Percentiles rank a stretch among this genome's conserved stretches.
phyloP scores from a whole-genome alignment of 2,888 invertebrate species.

The Silvanus unidentatus region DNA sequence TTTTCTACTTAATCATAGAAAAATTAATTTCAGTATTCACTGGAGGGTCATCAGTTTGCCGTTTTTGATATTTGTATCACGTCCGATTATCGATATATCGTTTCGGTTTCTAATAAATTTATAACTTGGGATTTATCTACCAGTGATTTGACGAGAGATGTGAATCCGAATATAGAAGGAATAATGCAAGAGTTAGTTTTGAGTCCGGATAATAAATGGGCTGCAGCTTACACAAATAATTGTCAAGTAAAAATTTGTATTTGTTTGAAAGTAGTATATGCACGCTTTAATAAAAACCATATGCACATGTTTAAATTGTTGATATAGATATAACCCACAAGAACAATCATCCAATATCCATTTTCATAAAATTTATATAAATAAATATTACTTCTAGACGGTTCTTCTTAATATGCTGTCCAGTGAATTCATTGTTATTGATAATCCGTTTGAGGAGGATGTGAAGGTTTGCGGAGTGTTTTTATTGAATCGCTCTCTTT shows the following conservation, averaged over 20 bases:
- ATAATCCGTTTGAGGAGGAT: conserved; percentile 73
- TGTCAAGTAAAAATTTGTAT: conserved; percentile 56
- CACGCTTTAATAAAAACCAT: no score
- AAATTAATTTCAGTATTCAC: conserved; percentile 66
- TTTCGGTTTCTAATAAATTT: conserved; percentile 93
- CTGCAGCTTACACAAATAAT: conserved; percentile 92
- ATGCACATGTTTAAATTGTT: no score
- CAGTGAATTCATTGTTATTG: conserved; percentile 83
- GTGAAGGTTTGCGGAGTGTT: conserved; percentile 59
- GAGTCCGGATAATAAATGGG: conserved; percentile 93
- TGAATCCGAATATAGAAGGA: conserved; percentile 90
- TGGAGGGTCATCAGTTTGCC: conserved; percentile 97
- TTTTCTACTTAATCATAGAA: background rate
- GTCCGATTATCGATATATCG: conserved; percentile 85
- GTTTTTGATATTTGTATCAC: conserved; percentile 89
- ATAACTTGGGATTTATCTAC: conserved; percentile 96
- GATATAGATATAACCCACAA: no score
- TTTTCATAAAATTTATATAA: background rate
- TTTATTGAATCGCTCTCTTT: conserved; percentile 64
- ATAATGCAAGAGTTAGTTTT: conserved; percentile 92
- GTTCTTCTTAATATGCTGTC: conserved; percentile 88
- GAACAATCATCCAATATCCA: background rate
- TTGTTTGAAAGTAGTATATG: no score
- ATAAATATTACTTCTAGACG: conserved; percentile 50
- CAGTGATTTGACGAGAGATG: conserved; percentile 88